Percentiles rank a stretch among this genome's conserved stretches.
Evolutionary conservation across 2,888 invertebrate species (phyloP).

Genomic region (Dioctria linearis): DNA sequence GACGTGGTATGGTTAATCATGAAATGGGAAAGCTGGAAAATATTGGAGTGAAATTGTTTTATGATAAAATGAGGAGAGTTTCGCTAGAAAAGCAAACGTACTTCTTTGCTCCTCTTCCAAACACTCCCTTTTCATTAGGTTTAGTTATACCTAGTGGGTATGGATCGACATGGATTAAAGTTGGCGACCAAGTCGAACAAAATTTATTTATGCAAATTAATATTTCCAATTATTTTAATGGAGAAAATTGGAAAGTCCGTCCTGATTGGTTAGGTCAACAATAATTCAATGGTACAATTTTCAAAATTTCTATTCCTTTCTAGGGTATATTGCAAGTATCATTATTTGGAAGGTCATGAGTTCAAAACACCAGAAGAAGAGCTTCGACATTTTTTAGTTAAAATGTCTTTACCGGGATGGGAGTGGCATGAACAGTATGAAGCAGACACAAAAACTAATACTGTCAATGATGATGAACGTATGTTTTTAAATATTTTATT

Average conservation of each 20-base stretch:
- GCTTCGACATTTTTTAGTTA: slow-evolving; percentile 81
- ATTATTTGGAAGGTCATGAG: slow-evolving; percentile 84
- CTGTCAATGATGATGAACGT: slow-evolving; percentile 62
- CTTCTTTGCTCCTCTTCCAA: slow-evolving; percentile 84
- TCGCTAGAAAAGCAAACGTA: slow-evolving; percentile 86
- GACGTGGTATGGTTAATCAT: slow-evolving; percentile 82
- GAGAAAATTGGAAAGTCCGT: slow-evolving; percentile 84
- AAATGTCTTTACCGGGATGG: slow-evolving; percentile 76
- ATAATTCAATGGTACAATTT: background rate
- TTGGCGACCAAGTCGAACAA: slow-evolving; percentile 83
- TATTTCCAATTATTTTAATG: slow-evolving; percentile 82
- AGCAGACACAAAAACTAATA: slow-evolving; percentile 61
- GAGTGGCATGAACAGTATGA: slow-evolving; percentile 78
- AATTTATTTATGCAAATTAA: slow-evolving; percentile 79
- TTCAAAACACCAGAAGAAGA: slow-evolving; percentile 83
- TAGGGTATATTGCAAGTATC: slow-evolving; percentile 91
- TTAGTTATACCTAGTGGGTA: slow-evolving; percentile 87
- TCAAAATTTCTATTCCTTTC: slow-evolving; percentile 53
- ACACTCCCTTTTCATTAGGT: slow-evolving; percentile 90
- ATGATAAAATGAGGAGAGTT: slow-evolving; percentile 88
- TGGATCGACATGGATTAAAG: slow-evolving; percentile 75
- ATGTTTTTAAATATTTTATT: slow-evolving; percentile 7
- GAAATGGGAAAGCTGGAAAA: slow-evolving; percentile 77
- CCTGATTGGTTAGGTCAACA: slow-evolving; percentile 80
- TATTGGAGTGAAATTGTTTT: slow-evolving; percentile 84